Base-by-base conservation (phyloP, 2,113 vertebrate species). In the Pteronura brasiliensis region DNA sequence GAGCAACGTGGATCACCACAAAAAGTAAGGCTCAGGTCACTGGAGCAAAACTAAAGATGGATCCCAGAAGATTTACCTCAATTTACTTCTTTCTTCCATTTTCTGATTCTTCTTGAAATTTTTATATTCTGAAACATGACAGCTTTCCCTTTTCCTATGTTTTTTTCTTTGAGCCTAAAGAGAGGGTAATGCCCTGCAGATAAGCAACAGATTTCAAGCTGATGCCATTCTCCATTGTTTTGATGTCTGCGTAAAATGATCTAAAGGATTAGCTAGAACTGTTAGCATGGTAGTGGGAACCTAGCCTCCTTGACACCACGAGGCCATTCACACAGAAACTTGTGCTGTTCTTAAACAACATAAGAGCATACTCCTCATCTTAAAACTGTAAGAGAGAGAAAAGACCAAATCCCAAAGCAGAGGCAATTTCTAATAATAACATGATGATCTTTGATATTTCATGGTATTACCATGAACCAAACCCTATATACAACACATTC, bases 61-160 rank as follows among this genome's bases (percentile, higher is more conserved):
- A 47, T 29, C 36, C 7, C 31, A 85, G 92, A 31, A 25, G 21
- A 57, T 4, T 6, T 12, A 42, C 4, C 11, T 57, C 36, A 95
- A 61, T 86, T 84, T 49, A 83, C 74, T 29, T n/a, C 23, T 49
- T 85, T 79, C 23, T 59, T 89, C 34, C 61, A 23, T 90, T 77
- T 36, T 96, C 39, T 42, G 23, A 67, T 0, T 36, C 14, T 81
- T 63, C 11, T 81, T 29, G 27, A 2, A 57, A 84, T 15, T 79
- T 87, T 85, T 76, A 36, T 23, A 18, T 52, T 96, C 4, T 55
- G 31, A 72, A 87, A 69, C 11, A 74, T 29, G 7, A 77, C 49
- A 63, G 6, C 10, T 42, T 49, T 59, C 17, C 17, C 27, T 74
- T 80, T 61, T 72, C 18, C 36, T 72, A 42, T 57, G 3, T 34